Evolutionary conservation across 2,888 invertebrate genomes (phyloP), one percentile per base, ranked within the genome.

Genomic region (Scrobipalpa costella): DNA sequence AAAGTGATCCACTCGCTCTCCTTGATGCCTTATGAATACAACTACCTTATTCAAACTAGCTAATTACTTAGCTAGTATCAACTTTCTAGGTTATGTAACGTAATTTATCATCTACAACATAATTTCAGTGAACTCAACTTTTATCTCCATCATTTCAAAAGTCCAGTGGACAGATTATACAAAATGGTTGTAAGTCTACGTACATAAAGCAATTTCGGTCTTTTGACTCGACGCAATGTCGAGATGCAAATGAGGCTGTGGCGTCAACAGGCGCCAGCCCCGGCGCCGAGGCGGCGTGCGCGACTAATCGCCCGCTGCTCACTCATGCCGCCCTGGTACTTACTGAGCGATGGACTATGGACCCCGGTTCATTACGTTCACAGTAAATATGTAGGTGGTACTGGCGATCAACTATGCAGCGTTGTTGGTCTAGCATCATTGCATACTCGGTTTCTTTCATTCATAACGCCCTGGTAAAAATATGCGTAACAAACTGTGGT

Each of bases 241-340:
- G 75, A 77, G 80, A 87, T 87, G 87, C 81, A 87, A 87, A 86
- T 86, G 86, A 86, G 80, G 67, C 70, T 68, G 74, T 67, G 78
- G 71, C 76, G 73, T 72, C 76, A 71, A 69, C 66, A 71, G 81
- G 80, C 84, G 85, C 84, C 85, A 75, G 64, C 66, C 67, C 38
- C 74, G 75, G 71, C 73, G 72, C 68, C 63, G 67, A 64, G 66
- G 64, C 68, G 69, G 61, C 70, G 67, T 60, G 64, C 67, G 63
- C 62, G 60, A 49, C 60, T 60, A 60, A 60, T 60, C 60, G 60
- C 44, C 44, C n/a, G 40, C 67, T 55, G 57, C 66, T 40, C 58
- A 58, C 58, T 40, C 57, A 34, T 38, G 21, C 38, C 40, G 38
- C 59, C 59, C 55, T 52, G 52, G 52, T 52, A 52, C n/a, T 52